Conservation (phyloP, 2,113 vertebrate species). For the Platysteira castanea region DNA sequence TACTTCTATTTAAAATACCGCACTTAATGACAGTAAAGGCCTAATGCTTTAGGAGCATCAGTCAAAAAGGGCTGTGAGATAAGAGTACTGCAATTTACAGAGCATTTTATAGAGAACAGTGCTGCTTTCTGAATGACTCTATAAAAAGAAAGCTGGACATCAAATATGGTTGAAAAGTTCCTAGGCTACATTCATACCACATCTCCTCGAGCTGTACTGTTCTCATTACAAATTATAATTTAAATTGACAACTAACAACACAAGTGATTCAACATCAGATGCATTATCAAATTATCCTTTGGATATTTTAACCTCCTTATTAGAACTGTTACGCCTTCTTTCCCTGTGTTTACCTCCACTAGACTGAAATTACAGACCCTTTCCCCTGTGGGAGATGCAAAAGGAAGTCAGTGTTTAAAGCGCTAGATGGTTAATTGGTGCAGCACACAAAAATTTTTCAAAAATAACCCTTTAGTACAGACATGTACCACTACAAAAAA, state of each 20-base stretch:
- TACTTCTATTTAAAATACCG: background rate
- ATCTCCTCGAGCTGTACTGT: background rate
- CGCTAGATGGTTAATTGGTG: background rate
- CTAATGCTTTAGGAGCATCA: background rate
- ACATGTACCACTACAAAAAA: background rate
- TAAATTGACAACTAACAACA: background rate
- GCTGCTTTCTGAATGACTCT: background rate
- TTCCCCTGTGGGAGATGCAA: background rate
- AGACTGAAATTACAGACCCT: background rate
- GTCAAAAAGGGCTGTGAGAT: background rate
- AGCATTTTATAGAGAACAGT: background rate
- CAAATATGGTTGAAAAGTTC: background rate
- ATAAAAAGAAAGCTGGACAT: background rate
- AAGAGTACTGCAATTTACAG: background rate
- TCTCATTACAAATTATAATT: background rate
- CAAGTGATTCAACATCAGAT: background rate
- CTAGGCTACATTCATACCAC: background rate
- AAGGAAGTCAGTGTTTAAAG: background rate
- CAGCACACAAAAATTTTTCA: background rate
- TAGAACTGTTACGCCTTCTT: background rate
- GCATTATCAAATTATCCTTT: background rate
- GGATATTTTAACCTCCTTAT: background rate
- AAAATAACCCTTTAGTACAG: background rate
- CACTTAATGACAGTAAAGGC: background rate
- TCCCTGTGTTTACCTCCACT: background rate